Base-by-base conservation (phyloP, 1,140 invertebrate genomes). In the Neelides sp. region DNA sequence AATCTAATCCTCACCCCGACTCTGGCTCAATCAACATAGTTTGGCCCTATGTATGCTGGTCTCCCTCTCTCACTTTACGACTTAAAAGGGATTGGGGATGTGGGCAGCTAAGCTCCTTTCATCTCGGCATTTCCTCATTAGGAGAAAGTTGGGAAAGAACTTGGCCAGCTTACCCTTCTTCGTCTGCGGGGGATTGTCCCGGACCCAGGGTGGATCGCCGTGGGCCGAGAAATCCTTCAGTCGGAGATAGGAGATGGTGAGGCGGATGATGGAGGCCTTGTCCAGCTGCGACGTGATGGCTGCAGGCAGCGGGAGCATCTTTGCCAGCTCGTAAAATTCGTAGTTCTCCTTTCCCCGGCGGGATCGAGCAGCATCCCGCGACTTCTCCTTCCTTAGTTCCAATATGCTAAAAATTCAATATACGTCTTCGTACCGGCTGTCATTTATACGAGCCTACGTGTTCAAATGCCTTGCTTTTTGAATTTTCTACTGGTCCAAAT, bases 211-310 rank as follows among this genome's bases (percentile, higher is more conserved):
- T 12, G 91, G 91, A 65, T 96, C 90, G 0, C 92, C 92, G 68
- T 93, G 87, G 12, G 82, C 78, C 17, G 88, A 91, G 71, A 97
- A 96, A 68, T 96, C 90, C 48, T 89, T 75, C 64, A 97, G 74
- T 72, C 94, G 93, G 64, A 97, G 80, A 75, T 93, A 97, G 69
- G 87, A 92, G 66, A 96, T 96, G 59, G 92, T 96, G 63, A 98
- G 80, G 65, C 94, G 79, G 73, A 97, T 96, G 67, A 98, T 96
- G 63, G 92, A 96, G 20, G 94, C 94, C 73, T 98, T 98, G 74
- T 98, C 94, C 71, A 97, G 74, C 70, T 97, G 94, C 57, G 85
- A 89, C 58, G 93, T 97, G 67, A 97, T 97, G 62, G 92, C 92
- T 2, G 86, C 82, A 1, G 93, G 93, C 30, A 97, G 75, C 0